These are phyloP conservation scores for Pelodiscus sinensis DNA, from an alignment of 2,113 vertebrate genomes.

Conservation along the genomic window DNA sequence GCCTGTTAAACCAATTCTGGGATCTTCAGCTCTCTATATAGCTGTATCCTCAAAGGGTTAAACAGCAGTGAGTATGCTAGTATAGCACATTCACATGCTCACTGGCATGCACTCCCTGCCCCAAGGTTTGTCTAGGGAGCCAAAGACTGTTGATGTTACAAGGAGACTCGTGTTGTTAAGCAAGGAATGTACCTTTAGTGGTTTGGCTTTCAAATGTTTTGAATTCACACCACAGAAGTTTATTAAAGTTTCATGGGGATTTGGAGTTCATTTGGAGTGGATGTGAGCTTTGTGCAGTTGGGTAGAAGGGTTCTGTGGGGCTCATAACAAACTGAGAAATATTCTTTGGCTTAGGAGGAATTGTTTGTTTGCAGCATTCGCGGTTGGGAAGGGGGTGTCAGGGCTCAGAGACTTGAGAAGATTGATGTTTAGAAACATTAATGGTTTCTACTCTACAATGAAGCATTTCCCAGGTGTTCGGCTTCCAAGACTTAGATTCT, in stretches of 20 bases:
- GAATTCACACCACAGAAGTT: conserved; percentile 22
- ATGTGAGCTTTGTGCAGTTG: rapidly evolving
- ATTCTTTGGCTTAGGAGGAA: not conserved
- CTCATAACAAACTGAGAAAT: not conserved
- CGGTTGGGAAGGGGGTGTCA: not conserved
- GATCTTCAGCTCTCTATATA: too few species aligned
- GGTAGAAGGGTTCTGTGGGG: not conserved
- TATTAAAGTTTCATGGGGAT: not conserved
- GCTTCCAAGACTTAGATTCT: conserved; percentile 25
- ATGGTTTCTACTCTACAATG: not conserved
- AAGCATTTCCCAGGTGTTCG: not conserved
- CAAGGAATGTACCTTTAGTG: not conserved
- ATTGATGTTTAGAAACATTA: not conserved
- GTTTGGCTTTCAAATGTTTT: not conserved
- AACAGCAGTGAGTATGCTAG: not conserved
- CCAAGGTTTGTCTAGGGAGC: not conserved
- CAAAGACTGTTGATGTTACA: not conserved
- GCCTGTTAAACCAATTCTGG: not conserved
- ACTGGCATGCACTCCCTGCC: not conserved
- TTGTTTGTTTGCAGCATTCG: not conserved
- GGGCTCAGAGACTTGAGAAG: not conserved
- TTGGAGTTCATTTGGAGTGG: not conserved
- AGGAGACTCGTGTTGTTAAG: not conserved
- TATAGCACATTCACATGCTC: rapidly evolving
- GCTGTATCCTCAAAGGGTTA: not conserved